A percentile compares a stretch with the other conserved stretches of the same genome.
These are phyloP conservation scores for Heliconius hortense DNA, from an alignment of 2,888 invertebrate genomes.

Conservation along the genomic window DNA sequence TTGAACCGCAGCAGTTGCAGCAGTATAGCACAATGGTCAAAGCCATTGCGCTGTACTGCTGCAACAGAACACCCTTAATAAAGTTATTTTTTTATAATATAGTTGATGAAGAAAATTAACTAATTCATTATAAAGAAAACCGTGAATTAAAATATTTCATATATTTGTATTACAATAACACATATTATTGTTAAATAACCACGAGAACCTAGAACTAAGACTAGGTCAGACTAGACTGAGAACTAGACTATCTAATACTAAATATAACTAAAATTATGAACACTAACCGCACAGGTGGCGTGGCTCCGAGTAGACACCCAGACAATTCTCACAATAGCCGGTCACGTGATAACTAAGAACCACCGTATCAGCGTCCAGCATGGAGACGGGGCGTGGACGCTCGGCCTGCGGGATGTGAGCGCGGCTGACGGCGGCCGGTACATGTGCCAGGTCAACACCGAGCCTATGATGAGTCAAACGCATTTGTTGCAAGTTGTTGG, in stretches of 20 bases:
- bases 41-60: too few species aligned
- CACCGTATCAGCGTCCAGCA: conserved; percentile 91
- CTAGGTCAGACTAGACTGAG: too few species aligned
- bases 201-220: too few species aligned
- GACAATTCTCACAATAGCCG: conserved; percentile 93
- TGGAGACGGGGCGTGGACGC: conserved; percentile 91
- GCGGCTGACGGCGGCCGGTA: conserved; percentile 91
- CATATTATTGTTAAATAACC: too few species aligned
- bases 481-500: conserved; percentile 73
- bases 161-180: too few species aligned
- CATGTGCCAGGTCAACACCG: conserved; percentile 85
- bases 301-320: conserved; percentile 95
- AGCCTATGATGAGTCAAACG: conserved; percentile 79
- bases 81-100: too few species aligned
- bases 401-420: conserved; percentile 90
- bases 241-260: not conserved
- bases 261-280: not conserved
- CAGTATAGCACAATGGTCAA: too few species aligned
- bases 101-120: too few species aligned
- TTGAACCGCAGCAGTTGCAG: too few species aligned
- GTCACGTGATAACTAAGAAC: conserved; percentile 94
- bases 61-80: too few species aligned
- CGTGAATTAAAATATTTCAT: too few species aligned
- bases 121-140: too few species aligned
- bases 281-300: conserved; percentile 85